Evolutionary conservation across 2,113 vertebrate genomes (phyloP).

Genomic region (Lagopus muta): DNA sequence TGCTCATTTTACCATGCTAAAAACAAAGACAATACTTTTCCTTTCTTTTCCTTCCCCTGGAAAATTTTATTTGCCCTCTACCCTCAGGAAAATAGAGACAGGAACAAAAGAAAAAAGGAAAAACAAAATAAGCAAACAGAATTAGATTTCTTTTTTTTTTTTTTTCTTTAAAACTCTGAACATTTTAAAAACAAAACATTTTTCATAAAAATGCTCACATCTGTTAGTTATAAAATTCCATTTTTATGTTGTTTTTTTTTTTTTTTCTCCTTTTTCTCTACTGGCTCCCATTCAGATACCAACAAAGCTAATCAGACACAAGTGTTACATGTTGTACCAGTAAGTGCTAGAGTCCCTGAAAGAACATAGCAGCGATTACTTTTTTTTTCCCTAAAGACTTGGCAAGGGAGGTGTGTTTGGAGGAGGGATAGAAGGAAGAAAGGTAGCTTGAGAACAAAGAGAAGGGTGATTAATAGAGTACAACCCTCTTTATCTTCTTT

Average conservation of each 20-base stretch:
- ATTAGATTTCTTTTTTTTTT: not conserved
- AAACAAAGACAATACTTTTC: not conserved
- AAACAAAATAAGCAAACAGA: not conserved
- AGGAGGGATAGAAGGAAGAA: slow-evolving; percentile 31
- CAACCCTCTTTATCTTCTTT: slow-evolving; percentile 46
- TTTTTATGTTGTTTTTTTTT: slow-evolving; percentile 15
- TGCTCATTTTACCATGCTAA: not conserved
- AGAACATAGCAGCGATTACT: not conserved
- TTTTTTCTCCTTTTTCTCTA: not conserved
- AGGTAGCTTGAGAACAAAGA: slow-evolving; percentile 59
- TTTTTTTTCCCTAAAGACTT: slow-evolving; percentile 34
- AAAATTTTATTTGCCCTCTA: slow-evolving; percentile 7
- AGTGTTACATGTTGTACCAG: slow-evolving; percentile 54
- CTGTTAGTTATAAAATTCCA: slow-evolving; percentile 59
- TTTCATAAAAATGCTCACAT: slow-evolving; percentile 21
- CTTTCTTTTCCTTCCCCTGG: not conserved
- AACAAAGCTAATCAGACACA: slow-evolving; percentile 7
- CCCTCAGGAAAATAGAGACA: not conserved
- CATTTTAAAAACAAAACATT: not conserved
- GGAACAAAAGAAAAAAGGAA: not conserved
- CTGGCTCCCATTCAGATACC: not conserved
- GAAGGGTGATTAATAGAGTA: slow-evolving; percentile 50
- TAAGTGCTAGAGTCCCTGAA: slow-evolving; percentile 51
- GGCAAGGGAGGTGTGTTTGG: slow-evolving; percentile 35
- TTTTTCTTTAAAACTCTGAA: not conserved